phyloP scores from a whole-genome alignment of 2,797 vertebrate genomes.

The Emydoidea blandingii region DNA sequence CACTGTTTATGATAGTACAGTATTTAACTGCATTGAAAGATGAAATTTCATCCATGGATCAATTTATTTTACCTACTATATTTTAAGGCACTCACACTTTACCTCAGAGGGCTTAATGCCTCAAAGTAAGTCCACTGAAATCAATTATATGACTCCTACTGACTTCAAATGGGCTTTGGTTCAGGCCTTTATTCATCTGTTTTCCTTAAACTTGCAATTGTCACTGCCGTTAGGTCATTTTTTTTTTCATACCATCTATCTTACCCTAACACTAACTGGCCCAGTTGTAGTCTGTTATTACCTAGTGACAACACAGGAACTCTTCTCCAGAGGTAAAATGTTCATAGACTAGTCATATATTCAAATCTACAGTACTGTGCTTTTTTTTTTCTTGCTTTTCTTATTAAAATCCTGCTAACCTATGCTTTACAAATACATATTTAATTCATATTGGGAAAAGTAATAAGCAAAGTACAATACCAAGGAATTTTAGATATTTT shows the following conservation, averaged over 20 bases:
- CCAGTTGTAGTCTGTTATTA: not conserved
- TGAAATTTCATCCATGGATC: not conserved
- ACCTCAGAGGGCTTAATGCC: not conserved
- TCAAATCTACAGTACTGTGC: not conserved
- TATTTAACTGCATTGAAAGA: not conserved
- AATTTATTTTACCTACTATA: not conserved
- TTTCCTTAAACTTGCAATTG: not conserved
- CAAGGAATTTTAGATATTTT: not conserved
- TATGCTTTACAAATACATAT: not conserved
- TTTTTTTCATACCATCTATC: not conserved
- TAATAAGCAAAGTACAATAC: not conserved
- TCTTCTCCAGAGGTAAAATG: not conserved
- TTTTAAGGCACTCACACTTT: not conserved
- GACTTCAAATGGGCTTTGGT: not conserved
- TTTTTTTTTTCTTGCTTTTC: not conserved
- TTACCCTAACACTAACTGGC: not conserved
- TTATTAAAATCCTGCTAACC: not conserved
- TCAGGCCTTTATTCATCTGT: not conserved
- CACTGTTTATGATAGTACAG: not conserved
- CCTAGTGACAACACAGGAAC: not conserved
- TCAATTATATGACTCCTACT: not conserved
- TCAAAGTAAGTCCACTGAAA: not conserved
- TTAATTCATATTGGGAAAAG: not conserved
- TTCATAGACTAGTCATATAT: not conserved
- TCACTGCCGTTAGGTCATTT: not conserved